A percentile compares a stretch with the other conserved stretches of the same genome.
phyloP scores from a whole-genome alignment of 1,140 invertebrate species.

The Cardiocondyla obscurior region DNA sequence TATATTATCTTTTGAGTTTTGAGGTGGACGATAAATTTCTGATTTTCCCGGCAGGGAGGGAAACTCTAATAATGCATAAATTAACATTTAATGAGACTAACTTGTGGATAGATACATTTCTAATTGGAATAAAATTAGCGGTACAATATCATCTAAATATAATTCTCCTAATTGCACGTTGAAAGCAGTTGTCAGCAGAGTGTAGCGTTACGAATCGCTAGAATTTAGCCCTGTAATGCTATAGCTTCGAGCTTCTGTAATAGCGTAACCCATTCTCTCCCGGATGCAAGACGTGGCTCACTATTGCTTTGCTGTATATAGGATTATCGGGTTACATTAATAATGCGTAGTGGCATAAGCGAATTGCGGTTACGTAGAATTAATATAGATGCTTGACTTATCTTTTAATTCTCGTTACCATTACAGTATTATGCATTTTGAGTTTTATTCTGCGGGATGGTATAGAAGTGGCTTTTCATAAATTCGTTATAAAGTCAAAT shows the following conservation, averaged over 20 bases:
- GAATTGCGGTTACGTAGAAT: conserved; percentile 47
- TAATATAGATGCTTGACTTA: conserved; percentile 21
- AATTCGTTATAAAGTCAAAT: conserved; percentile 15
- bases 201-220: conserved; percentile 43
- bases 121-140: conserved; percentile 35
- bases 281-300: conserved; percentile 32
- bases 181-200: conserved; percentile 46
- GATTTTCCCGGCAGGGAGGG: background rate
- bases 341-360: conserved; percentile 23
- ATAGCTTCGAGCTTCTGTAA: conserved; percentile 32
- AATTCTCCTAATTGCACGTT: conserved; percentile 46
- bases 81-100: conserved; percentile 6
- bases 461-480: background rate
- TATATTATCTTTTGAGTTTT: background rate
- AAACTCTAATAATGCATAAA: background rate
- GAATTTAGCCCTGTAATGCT: conserved; percentile 27
- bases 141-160: conserved; percentile 17
- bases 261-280: conserved; percentile 20
- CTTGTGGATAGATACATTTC: background rate
- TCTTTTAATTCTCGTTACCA: conserved; percentile 34
- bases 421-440: background rate
- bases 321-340: conserved; percentile 50
- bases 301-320: conserved; percentile 43
- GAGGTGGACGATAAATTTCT: background rate
- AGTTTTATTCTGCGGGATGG: background rate